Evolutionary conservation across 1,140 invertebrate genomes (phyloP).

Genomic region (Coptotermes formosanus): DNA sequence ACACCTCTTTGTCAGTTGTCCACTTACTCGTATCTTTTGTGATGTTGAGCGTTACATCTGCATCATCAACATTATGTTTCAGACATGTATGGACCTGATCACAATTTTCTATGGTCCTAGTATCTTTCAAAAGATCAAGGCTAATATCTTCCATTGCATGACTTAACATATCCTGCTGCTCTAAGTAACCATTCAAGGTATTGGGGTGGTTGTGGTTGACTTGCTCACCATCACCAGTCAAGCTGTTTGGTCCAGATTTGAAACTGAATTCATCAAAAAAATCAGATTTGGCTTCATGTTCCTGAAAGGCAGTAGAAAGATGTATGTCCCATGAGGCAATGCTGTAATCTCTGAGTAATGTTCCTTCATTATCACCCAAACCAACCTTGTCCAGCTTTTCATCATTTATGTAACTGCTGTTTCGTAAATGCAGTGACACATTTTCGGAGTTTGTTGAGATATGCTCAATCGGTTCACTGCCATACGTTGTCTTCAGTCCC

Average conservation of each 20-base stretch:
- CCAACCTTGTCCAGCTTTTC: neutral
- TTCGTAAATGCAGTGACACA: too few relatives aligned
- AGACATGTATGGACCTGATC: too few relatives aligned
- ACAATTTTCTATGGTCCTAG: too few relatives aligned
- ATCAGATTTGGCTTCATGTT: neutral
- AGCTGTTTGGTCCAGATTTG: neutral
- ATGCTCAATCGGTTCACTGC: neutral
- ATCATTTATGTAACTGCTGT: neutral
- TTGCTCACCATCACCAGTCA: neutral
- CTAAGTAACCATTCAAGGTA: too few relatives aligned
- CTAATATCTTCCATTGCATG: too few relatives aligned
- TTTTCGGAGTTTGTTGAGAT: neutral
- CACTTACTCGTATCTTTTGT: too few relatives aligned
- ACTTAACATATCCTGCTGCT: too few relatives aligned
- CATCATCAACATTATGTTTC: too few relatives aligned
- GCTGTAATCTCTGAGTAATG: conserved; percentile 22
- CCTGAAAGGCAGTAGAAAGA: neutral
- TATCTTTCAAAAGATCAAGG: too few relatives aligned
- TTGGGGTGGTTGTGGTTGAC: neutral
- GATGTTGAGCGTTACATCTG: too few relatives aligned
- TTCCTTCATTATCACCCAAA: neutral
- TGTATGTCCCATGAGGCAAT: conserved; percentile 20
- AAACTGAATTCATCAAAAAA: neutral
- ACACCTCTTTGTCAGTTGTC: too few relatives aligned
- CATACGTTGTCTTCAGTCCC: conserved; percentile 48